Conservation (phyloP, 1,140 invertebrate species). For the Trypoxylus dichotomus region DNA sequence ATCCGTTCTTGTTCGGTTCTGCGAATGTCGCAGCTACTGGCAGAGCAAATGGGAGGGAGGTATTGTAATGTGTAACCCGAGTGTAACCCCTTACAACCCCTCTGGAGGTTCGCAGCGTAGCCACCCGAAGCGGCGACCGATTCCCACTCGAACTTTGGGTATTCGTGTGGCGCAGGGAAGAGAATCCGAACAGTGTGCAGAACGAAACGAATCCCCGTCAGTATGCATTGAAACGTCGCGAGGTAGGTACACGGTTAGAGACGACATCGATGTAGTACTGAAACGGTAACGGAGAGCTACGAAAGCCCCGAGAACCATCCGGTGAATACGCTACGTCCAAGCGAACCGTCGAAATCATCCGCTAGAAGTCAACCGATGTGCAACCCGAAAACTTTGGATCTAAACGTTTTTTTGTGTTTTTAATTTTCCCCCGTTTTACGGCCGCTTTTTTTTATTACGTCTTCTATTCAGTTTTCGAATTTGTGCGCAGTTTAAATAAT, state of each 20-base stretch:
- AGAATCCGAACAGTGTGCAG: background rate
- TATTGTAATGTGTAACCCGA: constrained; percentile 37
- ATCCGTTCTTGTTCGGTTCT: constrained; percentile 22
- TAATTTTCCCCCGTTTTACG: background rate
- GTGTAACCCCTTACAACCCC: constrained; percentile 35
- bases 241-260: background rate
- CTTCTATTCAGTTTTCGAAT: background rate
- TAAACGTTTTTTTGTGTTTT: constrained; percentile 19
- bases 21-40: constrained; percentile 31
- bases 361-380: background rate
- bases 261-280: constrained; percentile 10
- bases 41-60: constrained; percentile 32
- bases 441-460: background rate
- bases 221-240: constrained; percentile 12
- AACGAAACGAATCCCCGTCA: constrained; percentile 11
- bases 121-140: constrained; percentile 30
- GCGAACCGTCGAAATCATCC: background rate
- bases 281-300: constrained; percentile 12
- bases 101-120: constrained; percentile 26
- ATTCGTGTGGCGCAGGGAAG: constrained; percentile 26
- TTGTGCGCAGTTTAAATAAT: constrained; percentile 19
- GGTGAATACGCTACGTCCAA: background rate
- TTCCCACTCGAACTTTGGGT: constrained; percentile 30
- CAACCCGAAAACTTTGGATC: background rate
- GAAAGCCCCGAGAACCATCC: constrained; percentile 3